These are phyloP conservation scores for Caenorhabditis auriculariae DNA, from an alignment of 2,888 invertebrate genomes.

Conservation along the genomic window DNA sequence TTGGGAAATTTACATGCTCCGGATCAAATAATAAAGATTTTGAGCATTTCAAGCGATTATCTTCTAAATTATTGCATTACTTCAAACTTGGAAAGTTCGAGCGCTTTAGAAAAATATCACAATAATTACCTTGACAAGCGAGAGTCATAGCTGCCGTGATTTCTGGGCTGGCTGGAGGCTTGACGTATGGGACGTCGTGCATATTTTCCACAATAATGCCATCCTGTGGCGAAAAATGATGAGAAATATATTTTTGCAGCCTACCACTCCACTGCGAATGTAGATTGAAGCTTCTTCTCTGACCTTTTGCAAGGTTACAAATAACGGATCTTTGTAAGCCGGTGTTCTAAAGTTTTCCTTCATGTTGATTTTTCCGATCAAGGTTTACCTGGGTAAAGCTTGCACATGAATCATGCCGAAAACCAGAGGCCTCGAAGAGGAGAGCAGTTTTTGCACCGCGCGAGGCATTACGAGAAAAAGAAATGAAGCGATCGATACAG, in stretches of 20 bases:
- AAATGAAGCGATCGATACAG: too few relatives aligned
- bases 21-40: too few relatives aligned
- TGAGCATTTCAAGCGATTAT: too few relatives aligned
- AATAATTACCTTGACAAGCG: conserved; percentile 31
- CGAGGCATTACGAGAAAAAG: too few relatives aligned
- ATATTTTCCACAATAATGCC: conserved; percentile 60
- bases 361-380: conserved; percentile 4
- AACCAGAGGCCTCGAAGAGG: conserved; percentile 37
- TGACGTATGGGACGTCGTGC: conserved; percentile 57
- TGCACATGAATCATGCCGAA: conserved; percentile 61
- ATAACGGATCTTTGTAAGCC: conserved; percentile 22
- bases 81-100: too few relatives aligned
- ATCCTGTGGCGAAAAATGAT: conserved; percentile 24
- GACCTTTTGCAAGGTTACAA: conserved; percentile 43
- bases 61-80: too few relatives aligned
- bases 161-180: conserved; percentile 34
- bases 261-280: conserved; percentile 34
- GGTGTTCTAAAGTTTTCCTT: conserved; percentile 48
- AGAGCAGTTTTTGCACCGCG: conserved; percentile 11
- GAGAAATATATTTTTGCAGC: too few relatives aligned
- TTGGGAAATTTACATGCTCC: too few relatives aligned
- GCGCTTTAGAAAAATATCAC: too few relatives aligned
- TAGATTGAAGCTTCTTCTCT: conserved; percentile 47
- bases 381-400: conserved; percentile 38
- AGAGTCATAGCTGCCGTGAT: conserved; percentile 34